These are phyloP conservation scores for Sparus aurata DNA, from an alignment of 2,797 vertebrate species.

Conservation along the genomic window DNA sequence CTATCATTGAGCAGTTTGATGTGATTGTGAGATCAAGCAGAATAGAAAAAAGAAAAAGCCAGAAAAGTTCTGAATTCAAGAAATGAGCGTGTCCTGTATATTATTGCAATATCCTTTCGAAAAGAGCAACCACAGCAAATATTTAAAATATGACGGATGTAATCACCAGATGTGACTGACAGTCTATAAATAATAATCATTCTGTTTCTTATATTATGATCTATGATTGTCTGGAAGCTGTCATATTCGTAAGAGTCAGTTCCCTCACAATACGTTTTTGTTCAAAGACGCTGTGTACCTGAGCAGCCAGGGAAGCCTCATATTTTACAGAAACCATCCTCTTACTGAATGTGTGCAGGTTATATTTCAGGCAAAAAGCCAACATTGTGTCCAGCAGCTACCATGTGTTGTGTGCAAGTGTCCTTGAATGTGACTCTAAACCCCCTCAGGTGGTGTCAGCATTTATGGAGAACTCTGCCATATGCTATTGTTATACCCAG, in stretches of 20 bases:
- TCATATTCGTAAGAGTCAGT: background rate
- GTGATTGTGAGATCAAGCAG: too few relatives aligned
- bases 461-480: slow-evolving; percentile 19
- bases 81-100: too few relatives aligned
- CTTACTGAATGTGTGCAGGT: background rate
- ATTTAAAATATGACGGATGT: background rate
- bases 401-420: background rate
- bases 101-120: too few relatives aligned
- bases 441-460: slow-evolving; percentile 20
- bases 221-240: background rate
- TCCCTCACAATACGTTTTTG: background rate
- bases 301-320: background rate
- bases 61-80: too few relatives aligned
- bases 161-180: background rate
- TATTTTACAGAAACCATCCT: background rate
- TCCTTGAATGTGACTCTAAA: slow-evolving; percentile 38
- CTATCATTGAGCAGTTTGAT: too few relatives aligned
- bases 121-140: background rate
- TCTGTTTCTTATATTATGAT: background rate
- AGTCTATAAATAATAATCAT: background rate
- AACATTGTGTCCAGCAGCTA: slow-evolving; percentile 5
- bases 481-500: slow-evolving; percentile 24
- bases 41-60: too few relatives aligned
- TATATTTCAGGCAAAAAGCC: background rate
- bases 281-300: background rate